Base-by-base conservation (phyloP, 2,888 invertebrate species). In the Lissocephala sabroskyi region DNA sequence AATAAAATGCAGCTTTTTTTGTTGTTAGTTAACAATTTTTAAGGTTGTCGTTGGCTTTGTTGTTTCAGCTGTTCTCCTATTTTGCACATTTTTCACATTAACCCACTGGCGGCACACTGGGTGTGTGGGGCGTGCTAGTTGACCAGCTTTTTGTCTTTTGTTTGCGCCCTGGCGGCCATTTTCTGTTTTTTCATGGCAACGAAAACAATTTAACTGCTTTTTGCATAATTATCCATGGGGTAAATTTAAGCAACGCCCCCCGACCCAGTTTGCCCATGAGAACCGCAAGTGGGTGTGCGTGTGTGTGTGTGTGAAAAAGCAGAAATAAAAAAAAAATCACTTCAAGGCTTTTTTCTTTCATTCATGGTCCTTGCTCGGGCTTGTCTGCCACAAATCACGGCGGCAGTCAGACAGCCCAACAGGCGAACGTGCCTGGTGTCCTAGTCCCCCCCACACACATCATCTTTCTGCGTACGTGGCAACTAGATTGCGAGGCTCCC, bases 201-300 rank as follows among this genome's bases (percentile, higher is more conserved):
- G 57, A 61, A 52, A 49, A 49, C 56, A 59, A 56, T 57, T 70
- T 56, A 62, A 49, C 63, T 41, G 56, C 54, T 52, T 74, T 65
- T 75, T 67, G 73, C 67, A 71, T 71, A 71, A 71, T 71, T 71
- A 71, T 65, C 67, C 59, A 63, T 51, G 50, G 42, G 35, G 41
- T 41, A 18, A 42, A 30, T 32, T 30, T 30, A 48, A 40, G 43
- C 45, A 28, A 35, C 7, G 16, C 16, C 42, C 49, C 17, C 18
- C 36, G 44, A 45, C 44, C 44, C 37, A 45, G 36, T 45, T 45
- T 45, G 17, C 5, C 23, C 33, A 35, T 18, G 36, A 10, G 3
- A 37, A 37, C 30, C 30, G 10, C 10, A 17, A 13, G n/a, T 37
- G 6, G 9, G 17, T 33, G 10, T 17, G 18, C 10, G 39, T n/a